These are phyloP conservation scores for Pituophis catenifer DNA, from an alignment of 2,113 vertebrate species.

Conservation along the genomic window DNA sequence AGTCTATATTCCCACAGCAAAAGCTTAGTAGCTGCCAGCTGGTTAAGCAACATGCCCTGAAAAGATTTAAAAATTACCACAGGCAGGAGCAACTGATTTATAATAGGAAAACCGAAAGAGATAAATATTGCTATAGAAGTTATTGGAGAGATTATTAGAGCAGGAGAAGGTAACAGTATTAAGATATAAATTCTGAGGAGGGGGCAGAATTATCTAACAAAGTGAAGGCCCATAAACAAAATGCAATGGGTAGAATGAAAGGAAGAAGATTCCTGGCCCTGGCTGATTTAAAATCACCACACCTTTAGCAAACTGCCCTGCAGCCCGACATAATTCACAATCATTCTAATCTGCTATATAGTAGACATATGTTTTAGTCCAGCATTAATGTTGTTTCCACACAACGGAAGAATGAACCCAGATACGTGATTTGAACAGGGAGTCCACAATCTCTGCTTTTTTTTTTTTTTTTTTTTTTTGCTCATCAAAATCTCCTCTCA, in stretches of 20 bases:
- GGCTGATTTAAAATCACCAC: background rate
- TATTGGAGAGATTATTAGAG: constrained; percentile 25
- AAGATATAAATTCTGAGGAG: constrained; percentile 11
- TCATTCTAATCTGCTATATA: background rate
- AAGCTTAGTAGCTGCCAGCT: constrained; percentile 5
- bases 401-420: background rate
- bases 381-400: background rate
- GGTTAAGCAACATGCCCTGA: background rate
- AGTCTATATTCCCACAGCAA: background rate
- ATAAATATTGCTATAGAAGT: constrained; percentile 25
- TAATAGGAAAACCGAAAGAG: constrained; percentile 32
- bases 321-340: background rate
- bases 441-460: no score
- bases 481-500: background rate
- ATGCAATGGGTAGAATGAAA: background rate
- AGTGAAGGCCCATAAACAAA: constrained; percentile 7
- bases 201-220: constrained; percentile 9
- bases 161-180: background rate
- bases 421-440: background rate
- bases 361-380: background rate
- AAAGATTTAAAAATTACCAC: constrained; percentile 18
- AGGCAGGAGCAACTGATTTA: constrained; percentile 35
- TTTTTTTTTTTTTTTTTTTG: no score
- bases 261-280: background rate
- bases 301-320: background rate